Conservation (phyloP, 2,888 invertebrate genomes). For the Periphyllus acericola region DNA sequence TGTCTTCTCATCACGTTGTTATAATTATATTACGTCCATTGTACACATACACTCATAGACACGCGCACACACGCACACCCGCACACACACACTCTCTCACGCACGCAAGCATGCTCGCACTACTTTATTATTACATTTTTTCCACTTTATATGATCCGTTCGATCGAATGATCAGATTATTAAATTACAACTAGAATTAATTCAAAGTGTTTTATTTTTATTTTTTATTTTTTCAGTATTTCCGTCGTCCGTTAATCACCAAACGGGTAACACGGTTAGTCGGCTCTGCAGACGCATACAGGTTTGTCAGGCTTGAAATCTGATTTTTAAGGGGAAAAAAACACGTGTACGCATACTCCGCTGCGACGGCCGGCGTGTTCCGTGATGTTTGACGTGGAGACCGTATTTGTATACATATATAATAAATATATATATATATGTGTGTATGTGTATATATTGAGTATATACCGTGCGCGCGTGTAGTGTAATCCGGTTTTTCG, state of each 20-base stretch:
- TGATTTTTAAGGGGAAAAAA: slow-evolving; percentile 13
- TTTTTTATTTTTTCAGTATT: neutral
- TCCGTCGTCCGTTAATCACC: neutral
- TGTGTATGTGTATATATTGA: neutral
- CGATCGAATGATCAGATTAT: slow-evolving; percentile 21
- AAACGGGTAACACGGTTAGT: slow-evolving; percentile 34
- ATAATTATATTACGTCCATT: neutral
- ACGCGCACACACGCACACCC: neutral
- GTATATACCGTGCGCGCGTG: neutral
- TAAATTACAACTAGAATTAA: slow-evolving; percentile 12
- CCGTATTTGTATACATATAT: neutral
- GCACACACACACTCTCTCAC: neutral
- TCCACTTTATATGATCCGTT: neutral
- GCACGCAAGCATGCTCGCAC: neutral
- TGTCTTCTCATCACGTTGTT: neutral
- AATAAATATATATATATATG: neutral
- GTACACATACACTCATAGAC: neutral
- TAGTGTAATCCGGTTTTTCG: slow-evolving; percentile 56
- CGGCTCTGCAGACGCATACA: neutral
- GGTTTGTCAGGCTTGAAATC: slow-evolving; percentile 32
- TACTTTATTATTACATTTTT: neutral
- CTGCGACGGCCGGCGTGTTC: neutral
- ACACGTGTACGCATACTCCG: slow-evolving; percentile 3
- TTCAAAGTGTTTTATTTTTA: neutral
- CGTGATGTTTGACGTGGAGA: slow-evolving; percentile 18